phyloP scores from a whole-genome alignment of 2,888 invertebrate genomes.

The Pollenia amentaria region DNA sequence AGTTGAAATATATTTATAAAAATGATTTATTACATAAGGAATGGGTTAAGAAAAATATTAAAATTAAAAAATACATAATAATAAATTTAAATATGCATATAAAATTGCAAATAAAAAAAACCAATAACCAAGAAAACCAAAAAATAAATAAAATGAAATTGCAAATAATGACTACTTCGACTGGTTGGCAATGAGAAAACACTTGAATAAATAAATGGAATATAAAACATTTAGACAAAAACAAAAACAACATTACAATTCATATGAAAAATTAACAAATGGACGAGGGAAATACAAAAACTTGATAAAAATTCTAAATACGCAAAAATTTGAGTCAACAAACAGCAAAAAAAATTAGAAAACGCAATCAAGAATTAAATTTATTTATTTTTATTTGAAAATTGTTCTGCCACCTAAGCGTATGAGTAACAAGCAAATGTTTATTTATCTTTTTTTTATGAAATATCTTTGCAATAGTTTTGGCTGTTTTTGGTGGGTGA shows the following conservation, averaged over 20 bases:
- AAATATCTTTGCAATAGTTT: not conserved
- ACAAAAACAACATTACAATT: slow-evolving; percentile 4
- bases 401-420: not conserved
- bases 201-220: slow-evolving; percentile 52
- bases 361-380: not conserved
- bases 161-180: slow-evolving; percentile 28
- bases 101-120: slow-evolving; percentile 3
- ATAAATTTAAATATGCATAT: not conserved
- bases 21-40: slow-evolving; percentile 14
- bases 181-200: slow-evolving; percentile 47
- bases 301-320: not conserved
- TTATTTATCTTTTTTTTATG: not conserved
- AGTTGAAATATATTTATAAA: not conserved
- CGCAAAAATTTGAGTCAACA: slow-evolving; percentile 2
- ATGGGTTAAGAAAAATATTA: not conserved
- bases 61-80: slow-evolving; percentile 5
- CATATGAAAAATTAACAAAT: slow-evolving; percentile 5
- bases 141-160: slow-evolving; percentile 22
- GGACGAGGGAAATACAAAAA: not conserved
- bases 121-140: slow-evolving; percentile 11
- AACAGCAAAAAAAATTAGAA: not conserved
- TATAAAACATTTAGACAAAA: slow-evolving; percentile 17
- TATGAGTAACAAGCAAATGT: slow-evolving; percentile 21
- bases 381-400: not conserved
- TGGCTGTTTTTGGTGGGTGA: not conserved